phyloP scores from a whole-genome alignment of 2,888 invertebrate genomes.

The Rotaria socialis region DNA sequence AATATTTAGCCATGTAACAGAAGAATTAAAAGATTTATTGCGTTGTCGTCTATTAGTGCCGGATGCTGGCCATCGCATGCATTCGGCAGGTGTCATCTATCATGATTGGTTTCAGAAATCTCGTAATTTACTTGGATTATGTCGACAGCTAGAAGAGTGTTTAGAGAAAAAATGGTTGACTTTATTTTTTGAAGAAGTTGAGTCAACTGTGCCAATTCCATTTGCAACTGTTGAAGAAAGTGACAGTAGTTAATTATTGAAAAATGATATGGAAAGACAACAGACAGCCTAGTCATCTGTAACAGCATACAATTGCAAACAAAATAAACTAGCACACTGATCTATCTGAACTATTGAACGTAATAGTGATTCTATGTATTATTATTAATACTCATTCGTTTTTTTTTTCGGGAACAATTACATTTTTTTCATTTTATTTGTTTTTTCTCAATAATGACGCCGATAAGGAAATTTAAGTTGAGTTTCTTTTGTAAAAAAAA shows the following conservation, averaged over 20 bases:
- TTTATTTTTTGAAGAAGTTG: constrained; percentile 20
- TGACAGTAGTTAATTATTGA: background rate
- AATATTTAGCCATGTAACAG: background rate
- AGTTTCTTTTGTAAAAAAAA: background rate
- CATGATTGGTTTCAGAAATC: constrained; percentile 37
- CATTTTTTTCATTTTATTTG: background rate
- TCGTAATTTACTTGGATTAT: background rate
- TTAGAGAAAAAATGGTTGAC: constrained; percentile 34
- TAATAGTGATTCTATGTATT: background rate
- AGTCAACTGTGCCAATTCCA: background rate
- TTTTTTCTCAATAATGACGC: background rate
- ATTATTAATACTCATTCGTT: too few species aligned
- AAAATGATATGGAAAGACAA: background rate
- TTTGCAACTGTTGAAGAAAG: background rate
- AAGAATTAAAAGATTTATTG: constrained; percentile 11
- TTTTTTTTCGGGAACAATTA: too few species aligned
- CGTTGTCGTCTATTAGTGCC: constrained; percentile 27
- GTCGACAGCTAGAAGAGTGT: constrained; percentile 8
- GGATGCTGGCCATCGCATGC: constrained; percentile 30
- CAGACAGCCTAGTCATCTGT: background rate
- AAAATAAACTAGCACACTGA: background rate
- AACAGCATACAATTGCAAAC: background rate
- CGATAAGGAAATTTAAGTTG: background rate
- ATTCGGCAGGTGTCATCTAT: constrained; percentile 22
- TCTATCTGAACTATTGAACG: background rate